phyloP scores from a whole-genome alignment of 2,113 vertebrate species.

The Neomonachus schauinslandi region DNA sequence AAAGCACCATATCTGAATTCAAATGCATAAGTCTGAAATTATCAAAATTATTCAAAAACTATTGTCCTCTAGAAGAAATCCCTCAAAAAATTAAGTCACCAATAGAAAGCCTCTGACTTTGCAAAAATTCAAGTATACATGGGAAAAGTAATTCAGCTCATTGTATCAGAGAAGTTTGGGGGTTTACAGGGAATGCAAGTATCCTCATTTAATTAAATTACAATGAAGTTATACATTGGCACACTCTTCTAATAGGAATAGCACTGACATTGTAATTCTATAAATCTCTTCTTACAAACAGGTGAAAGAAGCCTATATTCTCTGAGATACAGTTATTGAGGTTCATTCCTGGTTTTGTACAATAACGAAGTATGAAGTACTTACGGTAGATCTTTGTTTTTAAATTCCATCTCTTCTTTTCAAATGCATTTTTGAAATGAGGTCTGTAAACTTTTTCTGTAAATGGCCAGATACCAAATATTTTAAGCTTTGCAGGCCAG shows the following conservation, averaged over 20 bases:
- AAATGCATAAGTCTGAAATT: not conserved
- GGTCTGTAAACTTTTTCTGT: not conserved
- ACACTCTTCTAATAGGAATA: not conserved
- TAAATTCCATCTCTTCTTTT: not conserved
- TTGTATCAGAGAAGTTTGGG: not conserved
- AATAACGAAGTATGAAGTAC: not conserved
- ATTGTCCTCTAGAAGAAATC: not conserved
- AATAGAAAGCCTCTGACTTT: not conserved
- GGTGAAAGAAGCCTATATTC: not conserved
- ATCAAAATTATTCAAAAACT: not conserved
- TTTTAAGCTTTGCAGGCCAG: not conserved
- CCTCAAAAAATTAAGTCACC: not conserved
- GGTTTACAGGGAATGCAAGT: not conserved
- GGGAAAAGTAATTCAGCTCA: not conserved
- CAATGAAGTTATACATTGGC: not conserved
- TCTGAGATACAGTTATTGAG: not conserved
- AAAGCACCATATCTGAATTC: not conserved
- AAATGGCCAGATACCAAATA: not conserved
- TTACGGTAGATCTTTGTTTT: not conserved
- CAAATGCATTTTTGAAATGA: slow-evolving; percentile 23
- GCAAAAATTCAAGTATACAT: not conserved
- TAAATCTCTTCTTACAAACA: not conserved
- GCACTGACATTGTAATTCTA: not conserved
- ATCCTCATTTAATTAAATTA: not conserved
- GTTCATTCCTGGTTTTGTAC: not conserved